Evolutionary conservation across 2,113 vertebrate genomes (phyloP), one percentile per base, ranked within the genome.

Genomic region (Numenius arquata): DNA sequence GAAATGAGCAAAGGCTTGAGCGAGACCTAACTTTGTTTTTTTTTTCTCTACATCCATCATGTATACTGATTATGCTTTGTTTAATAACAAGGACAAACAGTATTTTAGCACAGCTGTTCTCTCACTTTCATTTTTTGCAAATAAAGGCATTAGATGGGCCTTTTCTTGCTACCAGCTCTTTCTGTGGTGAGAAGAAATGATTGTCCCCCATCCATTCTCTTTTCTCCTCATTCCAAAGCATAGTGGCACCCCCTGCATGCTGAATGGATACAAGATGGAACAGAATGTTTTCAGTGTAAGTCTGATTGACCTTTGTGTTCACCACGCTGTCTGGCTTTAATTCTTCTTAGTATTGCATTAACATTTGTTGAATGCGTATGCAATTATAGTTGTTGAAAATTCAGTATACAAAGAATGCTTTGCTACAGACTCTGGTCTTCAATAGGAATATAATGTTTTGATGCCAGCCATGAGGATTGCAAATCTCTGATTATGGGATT

Each of bases 401-500:
- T 61, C 88, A 88, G 68, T 40, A 25, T 41, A 74, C 50, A 93
- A 40, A 89, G 50, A 58, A 71, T 9, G 32, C 32, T 92, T 85
- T 88, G 65, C 67, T 55, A 11, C 50, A 83, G 65, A 65, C 36
- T 90, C 81, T 56, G 27, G 25, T 93, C 76, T 65, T 95, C 86
- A 85, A 25, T 36, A 53, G 48, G 67, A 93, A 68, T 67, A 9
- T 6, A 8, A 82, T 32, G 21, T 65, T 67, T 92, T 90, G 61
- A 73, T 85, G 83, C 45, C 86, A 93, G 76, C 32, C 58, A 23
- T 3, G 14, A 78, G 66, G 80, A 92, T 87, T 92, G 68, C 40
- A 78, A 79, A 95, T 94, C 74, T 78, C 61, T 93, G 91, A 83
- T 89, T 97, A 96, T 82, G 48, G 74, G 89, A 96, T 97, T 95